phyloP scores from a whole-genome alignment of 1,140 invertebrate species.

The Pinna nobilis region DNA sequence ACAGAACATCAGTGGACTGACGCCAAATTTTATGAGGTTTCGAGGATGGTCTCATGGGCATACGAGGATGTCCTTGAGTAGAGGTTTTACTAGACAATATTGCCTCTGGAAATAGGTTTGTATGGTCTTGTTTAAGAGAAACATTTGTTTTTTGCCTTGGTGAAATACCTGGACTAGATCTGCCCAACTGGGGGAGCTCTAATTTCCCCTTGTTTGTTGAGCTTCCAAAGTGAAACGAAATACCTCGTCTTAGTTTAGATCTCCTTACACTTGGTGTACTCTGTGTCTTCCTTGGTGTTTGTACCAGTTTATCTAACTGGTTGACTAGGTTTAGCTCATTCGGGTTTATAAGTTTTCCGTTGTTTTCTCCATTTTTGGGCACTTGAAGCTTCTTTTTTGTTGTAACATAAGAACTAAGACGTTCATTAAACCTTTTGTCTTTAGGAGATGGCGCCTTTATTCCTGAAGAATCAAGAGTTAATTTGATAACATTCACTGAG shows the following conservation, averaged over 20 bases:
- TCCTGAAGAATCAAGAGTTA: constrained; percentile 15
- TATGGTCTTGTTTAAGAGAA: constrained; percentile 3
- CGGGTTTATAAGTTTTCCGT: no score
- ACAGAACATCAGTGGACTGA: constrained; percentile 1
- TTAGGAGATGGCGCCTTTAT: background rate
- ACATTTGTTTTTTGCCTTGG: constrained; percentile 8
- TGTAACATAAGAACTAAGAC: constrained; percentile 16
- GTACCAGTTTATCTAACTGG: background rate
- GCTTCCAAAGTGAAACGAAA: background rate
- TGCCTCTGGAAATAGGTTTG: constrained; percentile 25
- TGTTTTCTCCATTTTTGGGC: background rate
- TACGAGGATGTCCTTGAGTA: background rate
- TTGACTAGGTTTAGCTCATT: no score
- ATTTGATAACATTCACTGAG: constrained; percentile 15
- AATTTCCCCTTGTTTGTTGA: background rate
- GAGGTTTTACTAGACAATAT: background rate
- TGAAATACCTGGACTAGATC: constrained; percentile 1
- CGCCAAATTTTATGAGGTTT: constrained; percentile 22
- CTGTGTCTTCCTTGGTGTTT: background rate
- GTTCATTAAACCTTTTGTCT: constrained; percentile 28
- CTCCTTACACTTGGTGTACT: background rate
- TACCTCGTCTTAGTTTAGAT: background rate
- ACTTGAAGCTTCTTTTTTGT: background rate
- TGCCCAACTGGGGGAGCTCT: background rate
- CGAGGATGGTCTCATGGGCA: constrained; percentile 15